These are phyloP conservation scores for Gambusia holbrooki DNA, from an alignment of 2,113 vertebrate species.

Conservation along the genomic window DNA sequence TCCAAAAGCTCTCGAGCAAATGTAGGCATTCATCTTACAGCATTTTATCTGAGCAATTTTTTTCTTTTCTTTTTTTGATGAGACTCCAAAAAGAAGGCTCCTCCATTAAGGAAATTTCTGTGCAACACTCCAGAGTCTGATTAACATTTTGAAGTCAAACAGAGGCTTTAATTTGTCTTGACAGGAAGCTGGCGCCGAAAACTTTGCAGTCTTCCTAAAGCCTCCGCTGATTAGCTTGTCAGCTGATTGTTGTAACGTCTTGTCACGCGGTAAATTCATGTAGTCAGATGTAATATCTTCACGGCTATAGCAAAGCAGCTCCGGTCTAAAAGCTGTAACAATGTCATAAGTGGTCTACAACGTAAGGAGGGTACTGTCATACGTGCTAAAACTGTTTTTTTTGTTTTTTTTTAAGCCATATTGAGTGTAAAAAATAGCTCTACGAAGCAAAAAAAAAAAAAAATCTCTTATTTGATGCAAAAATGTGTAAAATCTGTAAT, in stretches of 20 bases:
- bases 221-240: neutral
- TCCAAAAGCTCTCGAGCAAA: neutral
- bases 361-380: neutral
- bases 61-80: neutral
- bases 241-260: neutral
- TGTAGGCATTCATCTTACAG: neutral
- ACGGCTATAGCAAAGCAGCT: neutral
- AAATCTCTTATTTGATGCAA: neutral
- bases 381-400: too few species aligned
- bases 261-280: neutral
- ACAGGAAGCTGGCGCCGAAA: neutral
- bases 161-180: slow-evolving; percentile 1
- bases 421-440: neutral
- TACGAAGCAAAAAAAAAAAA: neutral
- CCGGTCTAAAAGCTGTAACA: neutral
- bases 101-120: neutral
- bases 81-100: neutral
- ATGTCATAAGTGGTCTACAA: neutral
- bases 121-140: slow-evolving; percentile 1
- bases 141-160: slow-evolving; percentile 2
- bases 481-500: neutral
- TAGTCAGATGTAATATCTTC: neutral
- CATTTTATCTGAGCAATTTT: neutral
- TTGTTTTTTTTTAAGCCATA: neutral
- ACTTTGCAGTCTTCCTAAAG: neutral